phyloP scores from a whole-genome alignment of 2,888 invertebrate genomes.

The Nomada fabriciana region DNA sequence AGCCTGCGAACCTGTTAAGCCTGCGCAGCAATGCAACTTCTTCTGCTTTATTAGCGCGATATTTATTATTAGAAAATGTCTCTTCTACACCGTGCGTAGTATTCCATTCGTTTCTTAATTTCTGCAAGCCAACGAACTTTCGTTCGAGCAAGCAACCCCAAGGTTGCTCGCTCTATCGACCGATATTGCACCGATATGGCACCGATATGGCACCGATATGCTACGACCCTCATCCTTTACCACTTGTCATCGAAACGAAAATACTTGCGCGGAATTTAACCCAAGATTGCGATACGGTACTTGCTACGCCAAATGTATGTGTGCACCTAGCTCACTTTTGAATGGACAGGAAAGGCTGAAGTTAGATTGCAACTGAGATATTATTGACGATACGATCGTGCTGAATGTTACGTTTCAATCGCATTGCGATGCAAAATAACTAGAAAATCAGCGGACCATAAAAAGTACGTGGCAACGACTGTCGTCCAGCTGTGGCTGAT shows the following conservation, averaged over 20 bases:
- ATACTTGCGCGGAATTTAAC: background rate
- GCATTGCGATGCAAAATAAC: constrained; percentile 1
- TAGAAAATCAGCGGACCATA: constrained; percentile 10
- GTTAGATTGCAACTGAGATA: background rate
- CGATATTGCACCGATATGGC: no score
- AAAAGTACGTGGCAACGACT: background rate
- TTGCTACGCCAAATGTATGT: no score
- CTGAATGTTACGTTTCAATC: background rate
- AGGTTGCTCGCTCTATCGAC: constrained; percentile 62
- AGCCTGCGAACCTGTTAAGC: constrained; percentile 57
- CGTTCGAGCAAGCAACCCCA: constrained; percentile 62
- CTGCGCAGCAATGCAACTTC: background rate
- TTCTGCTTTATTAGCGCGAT: constrained; percentile 24
- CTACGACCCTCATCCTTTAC: constrained; percentile 67
- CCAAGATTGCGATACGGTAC: no score
- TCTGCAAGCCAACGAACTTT: background rate
- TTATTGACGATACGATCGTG: background rate
- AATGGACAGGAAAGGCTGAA: no score
- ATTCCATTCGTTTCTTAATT: background rate
- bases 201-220: no score
- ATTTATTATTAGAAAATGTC: no score
- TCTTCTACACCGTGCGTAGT: no score
- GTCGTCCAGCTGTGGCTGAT: background rate
- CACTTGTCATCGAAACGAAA: constrained; percentile 52
- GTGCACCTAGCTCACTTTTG: no score